Percentiles rank a stretch among this genome's conserved stretches.
These are phyloP conservation scores for Camelus bactrianus DNA, from an alignment of 2,113 vertebrate genomes.

Conservation along the genomic window DNA sequence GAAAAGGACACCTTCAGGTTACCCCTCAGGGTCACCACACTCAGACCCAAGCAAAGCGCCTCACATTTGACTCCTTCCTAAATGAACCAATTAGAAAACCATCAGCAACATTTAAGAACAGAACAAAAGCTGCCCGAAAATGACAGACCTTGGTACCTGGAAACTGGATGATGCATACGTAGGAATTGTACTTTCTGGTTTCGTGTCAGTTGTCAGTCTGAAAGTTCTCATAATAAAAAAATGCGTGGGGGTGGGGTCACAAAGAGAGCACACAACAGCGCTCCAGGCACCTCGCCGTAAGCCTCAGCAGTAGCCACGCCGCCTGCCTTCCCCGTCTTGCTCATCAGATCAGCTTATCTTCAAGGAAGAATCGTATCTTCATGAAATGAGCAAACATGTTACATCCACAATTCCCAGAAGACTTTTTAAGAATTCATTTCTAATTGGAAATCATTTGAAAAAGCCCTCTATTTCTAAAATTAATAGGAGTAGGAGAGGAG, in stretches of 20 bases:
- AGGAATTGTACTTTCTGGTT: not conserved
- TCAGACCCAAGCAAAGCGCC: not conserved
- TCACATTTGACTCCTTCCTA: not conserved
- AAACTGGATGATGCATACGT: not conserved
- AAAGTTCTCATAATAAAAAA: not conserved
- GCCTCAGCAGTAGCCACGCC: not conserved
- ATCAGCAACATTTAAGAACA: not conserved
- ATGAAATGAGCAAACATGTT: not conserved
- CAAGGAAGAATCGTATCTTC: constrained; percentile 20
- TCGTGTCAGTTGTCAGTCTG: not conserved
- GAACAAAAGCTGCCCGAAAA: not conserved
- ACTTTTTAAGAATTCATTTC: not conserved
- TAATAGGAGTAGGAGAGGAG: not conserved
- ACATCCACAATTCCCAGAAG: not conserved
- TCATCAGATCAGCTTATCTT: not conserved
- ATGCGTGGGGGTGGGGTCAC: not conserved
- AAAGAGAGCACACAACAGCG: not conserved
- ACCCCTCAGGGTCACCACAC: not conserved
- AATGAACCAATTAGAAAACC: not conserved
- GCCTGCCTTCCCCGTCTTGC: not conserved
- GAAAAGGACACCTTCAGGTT: constrained; percentile 65
- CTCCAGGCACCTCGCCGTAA: not conserved
- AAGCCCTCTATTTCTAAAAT: constrained; percentile 38
- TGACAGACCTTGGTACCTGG: not conserved
- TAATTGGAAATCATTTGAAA: constrained; percentile 52